phyloP scores from a whole-genome alignment of 2,797 vertebrate species.

The Anabas testudineus region DNA sequence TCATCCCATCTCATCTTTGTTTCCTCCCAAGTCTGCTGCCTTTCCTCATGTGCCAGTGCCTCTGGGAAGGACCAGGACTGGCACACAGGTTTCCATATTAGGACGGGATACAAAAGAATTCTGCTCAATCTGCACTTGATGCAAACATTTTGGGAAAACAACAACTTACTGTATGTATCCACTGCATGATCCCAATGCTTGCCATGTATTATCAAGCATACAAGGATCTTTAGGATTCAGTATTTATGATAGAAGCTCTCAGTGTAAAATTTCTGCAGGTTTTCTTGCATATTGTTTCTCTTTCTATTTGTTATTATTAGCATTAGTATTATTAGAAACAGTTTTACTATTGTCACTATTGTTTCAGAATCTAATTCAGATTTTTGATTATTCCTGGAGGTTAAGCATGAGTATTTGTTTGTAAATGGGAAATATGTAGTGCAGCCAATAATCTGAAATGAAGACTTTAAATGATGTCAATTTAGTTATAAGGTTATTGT shows the following conservation, averaged over 20 bases:
- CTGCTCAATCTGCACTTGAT: constrained; percentile 16
- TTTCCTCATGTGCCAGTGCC: constrained; percentile 57
- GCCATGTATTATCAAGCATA: neutral
- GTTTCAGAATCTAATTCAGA: neutral
- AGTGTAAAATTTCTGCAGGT: constrained; percentile 56
- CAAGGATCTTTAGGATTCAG: neutral
- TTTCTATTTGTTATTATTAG: too few relatives aligned
- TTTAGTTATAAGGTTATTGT: neutral
- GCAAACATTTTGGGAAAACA: neutral
- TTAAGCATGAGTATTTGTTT: neutral
- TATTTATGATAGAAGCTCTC: neutral
- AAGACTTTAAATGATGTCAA: neutral
- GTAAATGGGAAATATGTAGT: neutral
- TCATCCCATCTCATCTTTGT: constrained; percentile 31
- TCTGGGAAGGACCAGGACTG: constrained; percentile 41
- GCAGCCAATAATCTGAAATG: neutral
- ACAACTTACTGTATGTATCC: neutral
- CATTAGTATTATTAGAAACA: too few relatives aligned
- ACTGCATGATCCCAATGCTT: neutral
- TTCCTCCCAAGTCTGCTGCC: constrained; percentile 36
- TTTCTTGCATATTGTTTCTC: too few relatives aligned
- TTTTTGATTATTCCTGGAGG: neutral
- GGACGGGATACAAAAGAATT: constrained; percentile 51
- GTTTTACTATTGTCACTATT: too few relatives aligned
- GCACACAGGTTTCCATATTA: constrained; percentile 59